phyloP scores from a whole-genome alignment of 1,140 invertebrate genomes.

The Euwallacea fornicatus region DNA sequence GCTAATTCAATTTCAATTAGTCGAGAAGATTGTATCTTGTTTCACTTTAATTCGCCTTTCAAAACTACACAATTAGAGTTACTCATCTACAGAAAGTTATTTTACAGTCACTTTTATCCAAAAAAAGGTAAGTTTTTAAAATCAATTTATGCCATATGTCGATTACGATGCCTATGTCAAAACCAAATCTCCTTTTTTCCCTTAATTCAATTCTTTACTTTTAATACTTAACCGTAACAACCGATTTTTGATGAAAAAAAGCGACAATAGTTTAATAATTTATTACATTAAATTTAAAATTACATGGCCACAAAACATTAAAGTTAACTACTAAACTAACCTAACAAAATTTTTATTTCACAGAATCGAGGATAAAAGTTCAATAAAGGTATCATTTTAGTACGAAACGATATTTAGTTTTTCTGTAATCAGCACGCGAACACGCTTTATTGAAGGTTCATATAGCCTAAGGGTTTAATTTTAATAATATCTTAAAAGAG shows the following conservation, averaged over 20 bases:
- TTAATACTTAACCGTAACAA: too few relatives aligned
- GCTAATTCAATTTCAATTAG: too few relatives aligned
- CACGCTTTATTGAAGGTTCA: slow-evolving; percentile 23
- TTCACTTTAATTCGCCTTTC: too few relatives aligned
- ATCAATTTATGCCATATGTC: too few relatives aligned
- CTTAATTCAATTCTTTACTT: too few relatives aligned
- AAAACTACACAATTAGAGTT: too few relatives aligned
- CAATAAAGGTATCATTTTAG: slow-evolving; percentile 34
- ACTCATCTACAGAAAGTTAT: too few relatives aligned
- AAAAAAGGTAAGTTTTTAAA: too few relatives aligned
- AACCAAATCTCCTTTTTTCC: too few relatives aligned
- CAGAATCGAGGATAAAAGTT: slow-evolving; percentile 38
- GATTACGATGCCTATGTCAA: too few relatives aligned
- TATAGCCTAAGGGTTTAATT: slow-evolving; percentile 25
- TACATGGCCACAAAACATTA: slow-evolving; percentile 56
- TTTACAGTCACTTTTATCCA: too few relatives aligned
- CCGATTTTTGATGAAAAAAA: not conserved
- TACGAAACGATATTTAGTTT: slow-evolving; percentile 22
- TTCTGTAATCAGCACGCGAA: slow-evolving; percentile 28
- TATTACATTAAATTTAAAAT: slow-evolving; percentile 57
- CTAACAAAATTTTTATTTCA: slow-evolving; percentile 42
- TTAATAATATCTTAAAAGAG: slow-evolving; percentile 18
- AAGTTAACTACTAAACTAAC: slow-evolving; percentile 48
- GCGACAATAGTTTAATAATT: slow-evolving; percentile 33
- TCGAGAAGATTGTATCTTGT: too few relatives aligned